Percentiles rank a stretch among this genome's conserved stretches.
These are phyloP conservation scores for Cephalophus harveyi DNA, from an alignment of 2,113 vertebrate species.

Conservation along the genomic window DNA sequence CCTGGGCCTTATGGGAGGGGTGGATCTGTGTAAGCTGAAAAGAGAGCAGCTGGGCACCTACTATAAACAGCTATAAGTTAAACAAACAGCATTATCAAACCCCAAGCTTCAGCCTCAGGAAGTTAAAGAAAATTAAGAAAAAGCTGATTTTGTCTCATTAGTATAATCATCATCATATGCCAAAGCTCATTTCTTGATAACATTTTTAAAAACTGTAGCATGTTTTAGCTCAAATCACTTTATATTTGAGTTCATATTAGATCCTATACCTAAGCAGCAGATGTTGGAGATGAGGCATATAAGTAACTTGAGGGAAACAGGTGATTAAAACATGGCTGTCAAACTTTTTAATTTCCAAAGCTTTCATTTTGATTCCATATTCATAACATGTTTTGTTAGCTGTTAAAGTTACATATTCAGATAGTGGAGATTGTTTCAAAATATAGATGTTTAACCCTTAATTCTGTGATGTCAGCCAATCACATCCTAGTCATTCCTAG, in stretches of 20 bases:
- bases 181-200: not conserved
- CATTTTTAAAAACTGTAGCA: not conserved
- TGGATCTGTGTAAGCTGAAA: not conserved
- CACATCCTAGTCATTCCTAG: not conserved
- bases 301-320: not conserved
- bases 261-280: not conserved
- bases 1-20: not conserved
- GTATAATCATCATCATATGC: not conserved
- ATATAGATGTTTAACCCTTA: not conserved
- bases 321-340: not conserved
- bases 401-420: not conserved
- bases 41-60: not conserved
- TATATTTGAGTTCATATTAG: not conserved
- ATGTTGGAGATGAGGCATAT: not conserved
- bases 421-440: not conserved
- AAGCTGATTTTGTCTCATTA: not conserved
- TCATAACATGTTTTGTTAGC: not conserved
- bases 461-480: not conserved
- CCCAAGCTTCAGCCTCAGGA: not conserved
- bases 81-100: not conserved
- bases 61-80: not conserved
- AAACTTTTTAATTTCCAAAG: not conserved
- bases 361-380: not conserved
- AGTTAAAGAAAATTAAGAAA: not conserved
- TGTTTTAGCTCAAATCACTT: not conserved